phyloP scores from a whole-genome alignment of 2,113 vertebrate genomes.

The Dasypus novemcinctus region DNA sequence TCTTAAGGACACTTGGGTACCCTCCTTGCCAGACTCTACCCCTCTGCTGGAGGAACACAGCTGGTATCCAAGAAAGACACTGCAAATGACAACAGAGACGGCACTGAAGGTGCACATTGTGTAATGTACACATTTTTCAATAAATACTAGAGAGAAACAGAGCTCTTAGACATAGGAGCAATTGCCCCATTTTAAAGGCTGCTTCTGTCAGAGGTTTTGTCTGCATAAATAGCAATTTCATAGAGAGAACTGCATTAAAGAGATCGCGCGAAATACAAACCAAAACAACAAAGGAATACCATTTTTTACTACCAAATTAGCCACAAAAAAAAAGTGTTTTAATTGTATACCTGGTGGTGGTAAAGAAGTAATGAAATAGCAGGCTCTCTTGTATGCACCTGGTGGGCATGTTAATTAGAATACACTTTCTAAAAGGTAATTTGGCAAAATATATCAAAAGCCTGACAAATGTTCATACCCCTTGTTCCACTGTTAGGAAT shows the following conservation, averaged over 20 bases:
- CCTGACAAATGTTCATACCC: not conserved
- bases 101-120: not conserved
- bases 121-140: not conserved
- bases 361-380: not conserved
- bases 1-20: not conserved
- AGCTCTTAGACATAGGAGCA: not conserved
- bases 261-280: not conserved
- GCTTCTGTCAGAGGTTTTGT: not conserved
- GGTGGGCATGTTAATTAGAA: not conserved
- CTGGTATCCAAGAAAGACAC: not conserved
- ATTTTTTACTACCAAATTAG: not conserved
- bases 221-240: not conserved
- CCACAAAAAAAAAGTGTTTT: not conserved
- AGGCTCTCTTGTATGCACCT: not conserved
- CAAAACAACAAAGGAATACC: not conserved
- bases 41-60: not conserved
- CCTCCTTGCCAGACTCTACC: not conserved
- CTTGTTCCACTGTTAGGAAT: not conserved
- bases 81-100: not conserved
- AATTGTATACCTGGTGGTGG: not conserved
- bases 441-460: not conserved
- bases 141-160: not conserved
- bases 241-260: not conserved
- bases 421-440: slow-evolving; percentile 25
- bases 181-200: not conserved